Conservation (phyloP, 2,113 vertebrate species). For the Gymnobelideus leadbeateri region DNA sequence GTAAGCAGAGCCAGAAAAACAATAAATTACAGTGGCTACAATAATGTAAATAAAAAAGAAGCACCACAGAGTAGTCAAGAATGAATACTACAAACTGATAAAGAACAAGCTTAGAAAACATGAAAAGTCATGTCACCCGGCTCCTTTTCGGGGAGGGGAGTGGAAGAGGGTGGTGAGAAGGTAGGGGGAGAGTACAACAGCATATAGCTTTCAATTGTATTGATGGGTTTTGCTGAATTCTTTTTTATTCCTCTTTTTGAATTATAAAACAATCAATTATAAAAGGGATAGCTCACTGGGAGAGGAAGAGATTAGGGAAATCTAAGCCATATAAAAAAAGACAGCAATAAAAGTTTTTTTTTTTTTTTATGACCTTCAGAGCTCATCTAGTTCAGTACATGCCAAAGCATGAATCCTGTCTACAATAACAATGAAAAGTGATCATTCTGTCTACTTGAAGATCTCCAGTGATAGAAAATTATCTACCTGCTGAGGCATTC, state of each 20-base stretch:
- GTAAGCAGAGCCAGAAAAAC: background rate
- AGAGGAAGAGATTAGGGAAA: background rate
- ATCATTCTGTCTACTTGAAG: background rate
- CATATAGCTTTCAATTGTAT: background rate
- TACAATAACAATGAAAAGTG: background rate
- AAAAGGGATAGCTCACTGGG: background rate
- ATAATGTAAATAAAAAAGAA: background rate
- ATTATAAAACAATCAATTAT: background rate
- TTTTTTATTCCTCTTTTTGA: background rate
- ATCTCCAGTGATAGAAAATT: background rate
- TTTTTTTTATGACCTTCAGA: background rate
- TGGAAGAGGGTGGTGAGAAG: too few species aligned
- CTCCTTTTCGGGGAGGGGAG: background rate
- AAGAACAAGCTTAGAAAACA: background rate
- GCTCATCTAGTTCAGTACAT: background rate
- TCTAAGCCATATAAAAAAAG: background rate
- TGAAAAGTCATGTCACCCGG: background rate
- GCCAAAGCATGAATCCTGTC: background rate
- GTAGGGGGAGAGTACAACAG: background rate
- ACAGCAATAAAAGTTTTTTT: background rate
- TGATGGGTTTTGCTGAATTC: background rate
- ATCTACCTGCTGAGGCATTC: background rate
- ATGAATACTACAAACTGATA: background rate
- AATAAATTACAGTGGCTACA: background rate
- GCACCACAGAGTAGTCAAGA: background rate